Evolutionary conservation across 2,113 vertebrate genomes (phyloP), one percentile per base, ranked within the genome.

Genomic region (Aphelocoma coerulescens): DNA sequence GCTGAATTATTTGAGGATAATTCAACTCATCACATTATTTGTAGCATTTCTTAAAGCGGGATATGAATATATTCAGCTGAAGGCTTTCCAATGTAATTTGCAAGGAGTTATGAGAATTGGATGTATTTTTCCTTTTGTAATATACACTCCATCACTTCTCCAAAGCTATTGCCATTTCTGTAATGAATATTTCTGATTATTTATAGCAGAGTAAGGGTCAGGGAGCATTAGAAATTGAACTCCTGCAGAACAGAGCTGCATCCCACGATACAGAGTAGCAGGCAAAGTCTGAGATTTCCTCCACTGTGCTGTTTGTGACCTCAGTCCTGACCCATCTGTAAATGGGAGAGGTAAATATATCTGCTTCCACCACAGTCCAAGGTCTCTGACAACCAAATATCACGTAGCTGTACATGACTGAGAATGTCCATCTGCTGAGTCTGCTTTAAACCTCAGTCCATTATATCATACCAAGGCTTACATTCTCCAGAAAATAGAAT

Each of bases 131-230:
- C 75, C 80, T 76, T 87, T 84, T 93, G 71, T 76, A 91, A 94
- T 89, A 88, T 37, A 85, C 55, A 91, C 35, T 84, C 57, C 35
- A 95, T 91, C 94, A 94, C 63, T 95, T 72, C 91, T 89, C 73
- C 89, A 79, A 89, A 95, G 89, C 87, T 41, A 80, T 20, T 95
- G 94, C 93, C 85, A 80, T 92, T 96, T 93, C 93, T 87, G 65
- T 96, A 96, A 95, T 93, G 95, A 96, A 94, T 95, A 97, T 97
- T 96, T 97, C 85, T 96, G 89, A 91, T 97, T 95, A 94, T 94
- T 97, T 95, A 92, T 88, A 96, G 79, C 87, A 55, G 54, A 91
- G 30, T 18, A 72, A 83, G 92, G 96, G 94, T 97, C 95, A 97
- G 84, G 57, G 93, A 93, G 81, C 88, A 91, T 65, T 89, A 80